phyloP scores from a whole-genome alignment of 1,140 invertebrate genomes.

The Pinna nobilis region DNA sequence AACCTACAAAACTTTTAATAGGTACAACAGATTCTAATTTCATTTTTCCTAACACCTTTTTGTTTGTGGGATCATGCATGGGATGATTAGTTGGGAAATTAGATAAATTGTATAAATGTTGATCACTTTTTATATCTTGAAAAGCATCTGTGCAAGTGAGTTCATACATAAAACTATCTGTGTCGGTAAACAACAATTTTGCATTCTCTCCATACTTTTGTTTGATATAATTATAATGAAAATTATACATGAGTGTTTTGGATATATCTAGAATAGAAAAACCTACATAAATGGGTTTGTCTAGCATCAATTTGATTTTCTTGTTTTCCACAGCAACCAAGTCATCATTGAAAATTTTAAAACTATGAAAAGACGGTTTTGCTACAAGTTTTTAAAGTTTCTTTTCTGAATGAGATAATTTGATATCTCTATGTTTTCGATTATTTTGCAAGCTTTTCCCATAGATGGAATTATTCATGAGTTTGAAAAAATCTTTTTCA shows the following conservation, averaged over 20 bases:
- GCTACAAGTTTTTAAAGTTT: constrained; percentile 52
- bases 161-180: constrained; percentile 70
- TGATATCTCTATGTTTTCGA: constrained; percentile 46
- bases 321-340: constrained; percentile 45
- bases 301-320: constrained; percentile 44
- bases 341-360: constrained; percentile 64
- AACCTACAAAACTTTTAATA: constrained; percentile 13
- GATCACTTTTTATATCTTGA: not conserved
- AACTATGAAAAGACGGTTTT: constrained; percentile 67
- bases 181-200: constrained; percentile 72
- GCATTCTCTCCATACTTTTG: constrained; percentile 60
- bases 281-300: constrained; percentile 59
- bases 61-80: constrained; percentile 65
- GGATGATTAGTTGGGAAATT: constrained; percentile 52
- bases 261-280: constrained; percentile 52
- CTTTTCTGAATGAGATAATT: constrained; percentile 23
- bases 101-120: constrained; percentile 51
- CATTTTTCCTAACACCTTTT: constrained; percentile 76
- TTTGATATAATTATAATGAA: constrained; percentile 63
- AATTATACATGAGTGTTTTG: constrained; percentile 63
- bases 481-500: constrained; percentile 74
- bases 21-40: constrained; percentile 75
- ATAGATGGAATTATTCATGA: constrained; percentile 73
- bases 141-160: not conserved
- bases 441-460: constrained; percentile 76